Evolutionary conservation across 2,113 vertebrate species (phyloP), one percentile per base, ranked within the genome.

Genomic region (Rhea pennata): DNA sequence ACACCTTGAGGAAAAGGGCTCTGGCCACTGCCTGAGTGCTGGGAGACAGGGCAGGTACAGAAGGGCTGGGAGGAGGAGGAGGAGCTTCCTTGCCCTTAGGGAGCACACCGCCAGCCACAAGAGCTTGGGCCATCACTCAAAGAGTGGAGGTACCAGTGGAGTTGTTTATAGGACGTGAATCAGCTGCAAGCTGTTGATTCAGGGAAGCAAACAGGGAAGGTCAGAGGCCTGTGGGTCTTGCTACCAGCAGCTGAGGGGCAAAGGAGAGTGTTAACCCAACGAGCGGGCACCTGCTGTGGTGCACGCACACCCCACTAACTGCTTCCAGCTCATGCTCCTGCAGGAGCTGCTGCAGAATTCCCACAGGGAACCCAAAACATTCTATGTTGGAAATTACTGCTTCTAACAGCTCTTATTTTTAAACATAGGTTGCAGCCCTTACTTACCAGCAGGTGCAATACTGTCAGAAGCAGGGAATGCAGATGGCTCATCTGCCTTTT

Each of bases 351-450:
- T 44, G 87, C 33, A 91, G 78, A 59, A 93, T 90, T 84, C 76
- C 92, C 85, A 48, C 61, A 51, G 90, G 95, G 90, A 94, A 39
- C 76, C 90, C 85, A 59, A 67, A 93, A 84, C 85, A 71, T 72
- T 84, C 76, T 1, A n/a, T 10, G 73, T 79, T 96, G 90, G 76
- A 94, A 96, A 88, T 92, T 83, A 26, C 88, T 90, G 48, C 29
- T 96, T 46, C 27, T 88, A 90, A 85, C 76, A 92, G 93, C 81
- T 96, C 89, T 91, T 84, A 29, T 92, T 95, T 95, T 91, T 87
- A 92, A 95, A 46, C 84, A 72, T 12, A 75, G 93, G 94, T 70
- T 95, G 89, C 93, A 96, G 93, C 85, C 83, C 50, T 83, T 86
- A 76, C 80, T 96, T 88, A 83, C 87, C 95, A 92, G 93, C 93